Base-by-base conservation (phyloP, 2,113 vertebrate genomes). In the Coracopsis vasa region DNA sequence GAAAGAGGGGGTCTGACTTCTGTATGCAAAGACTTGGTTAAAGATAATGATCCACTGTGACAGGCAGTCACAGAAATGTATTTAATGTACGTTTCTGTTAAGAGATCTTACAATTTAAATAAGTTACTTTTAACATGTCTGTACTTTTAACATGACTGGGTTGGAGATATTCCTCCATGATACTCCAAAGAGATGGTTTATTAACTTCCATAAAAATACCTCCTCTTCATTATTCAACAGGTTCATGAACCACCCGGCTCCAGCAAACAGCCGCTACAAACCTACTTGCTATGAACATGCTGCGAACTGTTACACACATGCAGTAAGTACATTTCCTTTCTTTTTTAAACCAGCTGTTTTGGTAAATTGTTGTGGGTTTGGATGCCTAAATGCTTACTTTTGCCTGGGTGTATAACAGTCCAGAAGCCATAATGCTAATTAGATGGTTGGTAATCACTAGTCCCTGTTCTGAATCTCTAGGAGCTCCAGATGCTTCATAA, bases 281-380 rank as follows among this genome's bases (percentile, higher is more conserved):
- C 99, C 99, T 75, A 99, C 99, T 44, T 98, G 99, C 97, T 99
- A 99, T 4, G 99, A 99, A 82, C 99, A 99, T 80, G 99, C 99
- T 91, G 99, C 99, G 77, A 99, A 99, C 98, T 99, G 98, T 97
- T 99, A 99, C 98, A 99, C 99, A 75, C 99, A 99, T 33, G 99
- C 99, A 88, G 99, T 99, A 95, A 99, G 99, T 97, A 91, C 31
- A 29, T 37, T 33, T 11, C 44, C 41, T 25, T 71, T 37, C 37
- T 41, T 71, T 27, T 44, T n/a, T 8, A 12, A 41, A 35, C 13
- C 5, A 53, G 10, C 9, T 50, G 4, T 53, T 91, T 78, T 6
- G 3, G 18, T 67, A 47, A 23, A 7, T 56, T 51, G 61, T 21
- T 53, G 45, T 58, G 41, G 17, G 10, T 61, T 91, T 72, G 45